These are phyloP conservation scores for Raphicerus campestris DNA, from an alignment of 2,113 vertebrate species.

Conservation along the genomic window DNA sequence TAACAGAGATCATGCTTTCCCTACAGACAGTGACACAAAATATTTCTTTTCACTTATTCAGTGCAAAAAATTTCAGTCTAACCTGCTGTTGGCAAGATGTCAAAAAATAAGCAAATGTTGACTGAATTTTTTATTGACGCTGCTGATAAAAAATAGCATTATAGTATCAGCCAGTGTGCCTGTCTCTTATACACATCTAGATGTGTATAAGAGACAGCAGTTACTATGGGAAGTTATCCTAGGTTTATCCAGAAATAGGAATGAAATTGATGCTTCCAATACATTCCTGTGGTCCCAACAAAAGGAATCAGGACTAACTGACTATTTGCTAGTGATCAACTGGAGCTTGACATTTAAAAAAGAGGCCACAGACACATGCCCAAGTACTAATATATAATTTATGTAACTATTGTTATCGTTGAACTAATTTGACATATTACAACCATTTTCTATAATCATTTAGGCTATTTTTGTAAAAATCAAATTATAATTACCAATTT, in stretches of 20 bases:
- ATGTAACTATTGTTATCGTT: not conserved
- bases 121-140: conserved; percentile 30
- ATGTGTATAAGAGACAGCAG: too few species aligned
- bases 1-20: not conserved
- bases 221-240: not conserved
- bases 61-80: not conserved
- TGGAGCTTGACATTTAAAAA: not conserved
- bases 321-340: not conserved
- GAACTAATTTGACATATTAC: not conserved
- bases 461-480: not conserved
- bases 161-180: conserved; percentile 15
- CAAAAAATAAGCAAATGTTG: conserved; percentile 38
- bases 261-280: not conserved
- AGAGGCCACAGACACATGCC: not conserved
- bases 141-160: conserved; percentile 41
- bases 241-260: not conserved
- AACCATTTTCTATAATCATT: not conserved
- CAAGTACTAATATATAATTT: not conserved
- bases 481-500: not conserved
- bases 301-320: not conserved
- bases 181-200: too few species aligned
- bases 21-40: not conserved
- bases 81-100: conserved; percentile 34
- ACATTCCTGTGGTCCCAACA: not conserved
- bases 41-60: not conserved